phyloP scores from a whole-genome alignment of 1,140 invertebrate genomes.

The Nephotettix cincticeps region DNA sequence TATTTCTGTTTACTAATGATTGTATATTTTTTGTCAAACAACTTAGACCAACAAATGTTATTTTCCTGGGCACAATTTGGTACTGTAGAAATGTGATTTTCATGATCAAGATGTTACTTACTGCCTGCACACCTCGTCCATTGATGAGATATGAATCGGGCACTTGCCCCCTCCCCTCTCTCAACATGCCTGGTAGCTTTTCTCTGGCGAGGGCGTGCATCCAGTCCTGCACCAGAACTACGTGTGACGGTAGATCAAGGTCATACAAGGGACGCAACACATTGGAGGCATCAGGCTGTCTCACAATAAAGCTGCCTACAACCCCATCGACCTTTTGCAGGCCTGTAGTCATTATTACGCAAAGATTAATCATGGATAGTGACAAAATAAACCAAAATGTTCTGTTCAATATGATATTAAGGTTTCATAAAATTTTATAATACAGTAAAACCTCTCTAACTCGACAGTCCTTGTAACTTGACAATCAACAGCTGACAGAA shows the following conservation, averaged over 20 bases:
- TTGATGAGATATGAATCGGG: constrained; percentile 52
- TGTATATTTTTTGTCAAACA: too few species aligned
- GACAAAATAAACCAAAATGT: not conserved
- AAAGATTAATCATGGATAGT: constrained; percentile 43
- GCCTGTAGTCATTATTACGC: constrained; percentile 48
- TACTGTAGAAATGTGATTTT: too few species aligned
- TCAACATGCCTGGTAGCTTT: constrained; percentile 24
- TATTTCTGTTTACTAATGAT: too few species aligned
- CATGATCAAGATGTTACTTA: too few species aligned
- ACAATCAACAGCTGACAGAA: too few species aligned
- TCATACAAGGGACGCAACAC: constrained; percentile 49
- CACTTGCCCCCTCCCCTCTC: constrained; percentile 42
- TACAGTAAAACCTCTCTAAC: too few species aligned
- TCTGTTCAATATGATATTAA: too few species aligned
- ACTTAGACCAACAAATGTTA: too few species aligned
- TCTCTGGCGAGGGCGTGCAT: constrained; percentile 44
- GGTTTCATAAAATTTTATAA: too few species aligned
- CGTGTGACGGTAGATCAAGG: constrained; percentile 52
- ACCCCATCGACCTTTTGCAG: constrained; percentile 55
- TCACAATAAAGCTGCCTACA: constrained; percentile 52
- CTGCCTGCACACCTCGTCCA: constrained; percentile 45
- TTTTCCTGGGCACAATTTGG: too few species aligned
- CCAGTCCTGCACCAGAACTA: constrained; percentile 55
- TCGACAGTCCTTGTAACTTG: too few species aligned
- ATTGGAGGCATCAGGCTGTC: constrained; percentile 45